Evolutionary conservation across 2,888 invertebrate species (phyloP).

Genomic region (Lasioglossum malachurum): DNA sequence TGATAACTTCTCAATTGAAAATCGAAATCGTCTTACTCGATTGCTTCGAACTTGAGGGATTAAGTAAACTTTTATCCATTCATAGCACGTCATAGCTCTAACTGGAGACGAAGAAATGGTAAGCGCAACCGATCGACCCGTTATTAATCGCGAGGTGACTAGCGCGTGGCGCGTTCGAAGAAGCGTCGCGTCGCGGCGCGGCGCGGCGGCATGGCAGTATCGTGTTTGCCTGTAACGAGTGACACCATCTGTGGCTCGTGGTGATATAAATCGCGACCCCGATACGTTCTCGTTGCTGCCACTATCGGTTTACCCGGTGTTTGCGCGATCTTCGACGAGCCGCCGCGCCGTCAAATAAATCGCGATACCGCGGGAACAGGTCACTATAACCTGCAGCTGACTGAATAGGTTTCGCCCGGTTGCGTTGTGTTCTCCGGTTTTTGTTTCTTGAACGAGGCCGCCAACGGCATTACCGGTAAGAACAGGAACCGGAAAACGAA

Average conservation of each 20-base stretch:
- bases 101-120: neutral
- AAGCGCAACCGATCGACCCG: neutral
- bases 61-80: no score
- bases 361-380: constrained; percentile 11
- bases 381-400: neutral
- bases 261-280: constrained; percentile 51
- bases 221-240: constrained; percentile 54
- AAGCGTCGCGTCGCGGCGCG: constrained; percentile 12
- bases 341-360: constrained; percentile 32
- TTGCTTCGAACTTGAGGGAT: no score
- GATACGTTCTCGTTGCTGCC: constrained; percentile 21
- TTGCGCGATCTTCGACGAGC: constrained; percentile 25
- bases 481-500: neutral
- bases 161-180: constrained; percentile 23
- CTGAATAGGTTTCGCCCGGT: neutral
- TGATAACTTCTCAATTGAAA: no score
- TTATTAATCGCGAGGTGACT: constrained; percentile 53
- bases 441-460: neutral
- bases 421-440: neutral
- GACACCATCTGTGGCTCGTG: constrained; percentile 56
- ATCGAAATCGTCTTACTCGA: no score
- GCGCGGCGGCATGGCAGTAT: constrained; percentile 29
- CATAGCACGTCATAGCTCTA: no score
- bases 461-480: neutral
- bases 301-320: constrained; percentile 30